A percentile compares a stretch with the other conserved stretches of the same genome.
phyloP scores from a whole-genome alignment of 2,888 invertebrate genomes.

The Dascillus cervinus region DNA sequence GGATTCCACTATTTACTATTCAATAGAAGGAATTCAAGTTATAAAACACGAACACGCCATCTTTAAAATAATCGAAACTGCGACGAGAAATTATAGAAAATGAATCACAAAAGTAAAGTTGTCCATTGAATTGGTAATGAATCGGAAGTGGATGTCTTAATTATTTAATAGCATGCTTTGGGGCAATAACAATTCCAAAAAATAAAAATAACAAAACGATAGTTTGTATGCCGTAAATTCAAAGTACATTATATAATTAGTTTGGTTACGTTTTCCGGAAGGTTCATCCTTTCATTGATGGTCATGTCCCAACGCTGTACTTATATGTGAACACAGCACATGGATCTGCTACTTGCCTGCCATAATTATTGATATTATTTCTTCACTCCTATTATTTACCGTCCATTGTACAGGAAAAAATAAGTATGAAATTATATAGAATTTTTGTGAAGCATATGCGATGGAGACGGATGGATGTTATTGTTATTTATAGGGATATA shows the following conservation, averaged over 20 bases:
- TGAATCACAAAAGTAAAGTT: no score
- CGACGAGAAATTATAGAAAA: no score
- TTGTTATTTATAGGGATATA: no score
- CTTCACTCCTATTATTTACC: slow-evolving; percentile 42
- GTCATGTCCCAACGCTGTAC: slow-evolving; percentile 26
- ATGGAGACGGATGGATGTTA: slow-evolving; percentile 22
- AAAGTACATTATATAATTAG: slow-evolving; percentile 22
- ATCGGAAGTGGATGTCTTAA: slow-evolving; percentile 1
- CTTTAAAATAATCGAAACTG: no score
- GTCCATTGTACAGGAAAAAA: slow-evolving; percentile 43
- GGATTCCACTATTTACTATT: no score
- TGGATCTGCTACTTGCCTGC: slow-evolving; percentile 41
- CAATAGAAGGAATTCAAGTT: no score
- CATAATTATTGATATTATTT: slow-evolving; percentile 43
- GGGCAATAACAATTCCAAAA: no score
- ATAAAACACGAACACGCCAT: no score
- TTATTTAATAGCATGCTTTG: no score
- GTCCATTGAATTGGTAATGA: background rate
- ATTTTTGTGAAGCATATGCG: slow-evolving; percentile 42
- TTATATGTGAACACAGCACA: slow-evolving; percentile 40
- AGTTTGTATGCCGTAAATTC: slow-evolving; percentile 17
- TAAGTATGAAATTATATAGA: slow-evolving; percentile 42
- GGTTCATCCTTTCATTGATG: slow-evolving; percentile 24
- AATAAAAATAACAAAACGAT: no score
- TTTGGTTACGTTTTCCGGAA: slow-evolving; percentile 27